Conservation (phyloP, 1,140 invertebrate species). For the Drosophila serrata region DNA sequence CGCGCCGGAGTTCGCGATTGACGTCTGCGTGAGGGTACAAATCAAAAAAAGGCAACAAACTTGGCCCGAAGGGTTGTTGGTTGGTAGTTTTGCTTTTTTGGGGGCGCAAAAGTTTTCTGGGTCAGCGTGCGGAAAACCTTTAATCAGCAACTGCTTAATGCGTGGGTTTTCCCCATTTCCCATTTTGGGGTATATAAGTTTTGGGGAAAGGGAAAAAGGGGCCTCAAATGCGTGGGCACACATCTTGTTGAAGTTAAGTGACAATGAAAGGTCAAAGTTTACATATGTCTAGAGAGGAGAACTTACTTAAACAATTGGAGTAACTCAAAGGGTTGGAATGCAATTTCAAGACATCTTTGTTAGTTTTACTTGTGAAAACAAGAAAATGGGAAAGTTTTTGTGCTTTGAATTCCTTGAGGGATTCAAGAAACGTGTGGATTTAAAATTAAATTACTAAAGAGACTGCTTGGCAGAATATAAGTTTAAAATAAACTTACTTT, state of each 20-base stretch:
- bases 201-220: conserved; percentile 1
- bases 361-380: conserved; percentile 19
- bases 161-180: conserved; percentile 34
- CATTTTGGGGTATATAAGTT: conserved; percentile 4
- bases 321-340: conserved; percentile 14
- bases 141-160: conserved; percentile 49
- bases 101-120: conserved; percentile 36
- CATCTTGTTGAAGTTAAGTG: conserved; percentile 38
- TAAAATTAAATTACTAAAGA: conserved; percentile 2
- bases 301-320: conserved; percentile 11
- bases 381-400: neutral
- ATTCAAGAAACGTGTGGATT: neutral
- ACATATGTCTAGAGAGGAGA: conserved; percentile 3
- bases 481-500: neutral
- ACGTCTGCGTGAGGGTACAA: conserved; percentile 12
- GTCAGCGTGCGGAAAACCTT: conserved; percentile 51
- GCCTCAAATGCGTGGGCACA: conserved; percentile 7
- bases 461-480: neutral
- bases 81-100: neutral
- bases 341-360: neutral
- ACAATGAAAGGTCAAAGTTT: conserved; percentile 52
- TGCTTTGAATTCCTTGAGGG: neutral
- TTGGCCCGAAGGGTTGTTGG: conserved; percentile 14
- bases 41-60: conserved; percentile 45
- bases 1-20: conserved; percentile 19